phyloP scores from a whole-genome alignment of 92 coral and sea anemone genomes.

The Galaxea fascicularis region DNA sequence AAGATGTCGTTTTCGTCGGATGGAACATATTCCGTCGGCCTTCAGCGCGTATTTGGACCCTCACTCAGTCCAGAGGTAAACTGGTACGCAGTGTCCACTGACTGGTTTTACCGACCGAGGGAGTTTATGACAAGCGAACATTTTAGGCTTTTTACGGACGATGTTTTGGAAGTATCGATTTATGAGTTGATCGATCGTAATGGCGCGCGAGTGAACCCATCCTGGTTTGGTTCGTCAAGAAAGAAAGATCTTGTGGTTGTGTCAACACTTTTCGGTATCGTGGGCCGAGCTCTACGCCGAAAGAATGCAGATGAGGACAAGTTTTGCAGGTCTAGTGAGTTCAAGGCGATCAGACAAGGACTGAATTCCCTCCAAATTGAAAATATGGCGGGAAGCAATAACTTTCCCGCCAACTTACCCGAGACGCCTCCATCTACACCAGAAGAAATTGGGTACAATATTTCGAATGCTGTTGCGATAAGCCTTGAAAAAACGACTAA shows the following conservation, averaged over 20 bases:
- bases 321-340: conserved; percentile 1
- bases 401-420: neutral
- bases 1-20: neutral
- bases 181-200: conserved; percentile 3
- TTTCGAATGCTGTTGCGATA: neutral
- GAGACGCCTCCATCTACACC: conserved; percentile 17
- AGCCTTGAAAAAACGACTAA: neutral
- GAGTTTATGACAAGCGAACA: conserved; percentile 5
- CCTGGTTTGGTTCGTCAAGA: conserved; percentile 7
- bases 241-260: conserved; percentile 7
- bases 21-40: neutral
- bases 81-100: conserved; percentile 6
- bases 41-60: conserved; percentile 6
- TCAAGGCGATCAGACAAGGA: conserved; percentile 13
- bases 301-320: conserved; percentile 13
- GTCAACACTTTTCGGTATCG: conserved; percentile 1
- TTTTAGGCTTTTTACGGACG: conserved; percentile 3
- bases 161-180: conserved; percentile 9
- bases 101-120: neutral
- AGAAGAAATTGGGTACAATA: conserved; percentile 2
- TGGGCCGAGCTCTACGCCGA: conserved; percentile 14
- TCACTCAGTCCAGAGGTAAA: neutral
- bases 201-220: neutral
- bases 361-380: conserved; percentile 14
- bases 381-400: conserved; percentile 19